Evolutionary conservation across 2,797 vertebrate genomes (phyloP).

Genomic region (Rousettus madagascariensis): DNA sequence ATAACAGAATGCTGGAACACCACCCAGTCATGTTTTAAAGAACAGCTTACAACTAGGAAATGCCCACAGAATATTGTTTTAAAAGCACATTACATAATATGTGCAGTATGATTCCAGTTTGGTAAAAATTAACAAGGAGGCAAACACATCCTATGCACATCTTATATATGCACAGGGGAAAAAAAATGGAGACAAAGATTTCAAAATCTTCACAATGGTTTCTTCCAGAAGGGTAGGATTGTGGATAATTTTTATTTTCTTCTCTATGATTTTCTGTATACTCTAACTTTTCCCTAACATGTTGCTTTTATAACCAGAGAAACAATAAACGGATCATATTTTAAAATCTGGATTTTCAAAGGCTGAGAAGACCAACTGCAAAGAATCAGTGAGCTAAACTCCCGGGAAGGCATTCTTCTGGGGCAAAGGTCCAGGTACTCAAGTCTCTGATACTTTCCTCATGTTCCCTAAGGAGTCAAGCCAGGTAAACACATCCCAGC

Average conservation of each 20-base stretch:
- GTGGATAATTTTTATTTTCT: neutral
- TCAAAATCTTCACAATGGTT: neutral
- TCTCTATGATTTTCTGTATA: neutral
- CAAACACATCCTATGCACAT: neutral
- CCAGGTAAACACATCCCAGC: neutral
- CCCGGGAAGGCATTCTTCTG: neutral
- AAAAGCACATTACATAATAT: neutral
- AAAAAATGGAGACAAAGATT: neutral
- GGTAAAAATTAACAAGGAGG: constrained; percentile 11
- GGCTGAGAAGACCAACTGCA: neutral
- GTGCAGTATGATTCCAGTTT: neutral
- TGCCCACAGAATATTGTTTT: neutral
- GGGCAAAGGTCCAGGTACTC: neutral
- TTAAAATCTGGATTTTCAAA: constrained; percentile 30
- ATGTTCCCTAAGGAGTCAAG: neutral
- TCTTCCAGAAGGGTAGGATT: neutral
- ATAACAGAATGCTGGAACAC: neutral
- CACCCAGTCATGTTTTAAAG: neutral
- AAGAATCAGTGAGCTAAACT: neutral
- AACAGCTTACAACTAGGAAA: neutral
- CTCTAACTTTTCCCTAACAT: neutral
- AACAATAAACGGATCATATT: neutral
- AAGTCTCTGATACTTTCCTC: neutral
- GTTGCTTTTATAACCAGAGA: neutral
- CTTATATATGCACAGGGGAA: neutral